Evolutionary conservation across 2,888 invertebrate genomes (phyloP), one percentile per base, ranked within the genome.

Genomic region (Lepidocyrtinus sp.): DNA sequence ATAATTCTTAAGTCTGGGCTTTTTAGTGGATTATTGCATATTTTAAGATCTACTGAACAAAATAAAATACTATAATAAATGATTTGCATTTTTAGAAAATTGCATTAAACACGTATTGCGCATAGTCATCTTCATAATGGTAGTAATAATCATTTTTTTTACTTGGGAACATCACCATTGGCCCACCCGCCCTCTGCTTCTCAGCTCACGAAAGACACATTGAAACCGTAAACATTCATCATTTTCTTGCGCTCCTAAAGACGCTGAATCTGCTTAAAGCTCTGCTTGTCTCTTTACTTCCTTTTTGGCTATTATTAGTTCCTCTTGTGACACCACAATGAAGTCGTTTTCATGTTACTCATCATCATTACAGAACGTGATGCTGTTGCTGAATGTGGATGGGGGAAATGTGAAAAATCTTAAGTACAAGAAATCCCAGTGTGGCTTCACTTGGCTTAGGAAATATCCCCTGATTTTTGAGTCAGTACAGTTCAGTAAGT

Each of bases 241-340:
- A 85, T 85, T 85, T 85, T 83, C 76, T 22, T 15, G n/a, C 27
- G 19, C 3, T 65, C 50, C 1, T 67, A 45, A 19, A 25, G 65
- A 70, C 64, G 64, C 25, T 61, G 71, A 27, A 25, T 64, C 19
- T 7, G 46, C n/a, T 62, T 12, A 12, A 36, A 5, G 12, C 5
- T 5, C 36, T 36, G 5, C 36, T 36, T 36, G 36, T 36, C 36
- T 36, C 36, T 36, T 36, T 36, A 36, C 36, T 36, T 36, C 36
- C 36, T 77, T 72, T 71, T 80, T 81, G 76, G 84, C 85, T 85
- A 85, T 85, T 85, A 84, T 85, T 85, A 85, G 85, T 83, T 75
- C 72, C 81, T 36, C 36, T 36, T 36, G 36, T 72, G 62, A 78
- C 71, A 79, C 74, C 55, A 74, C 50, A 55, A 21, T 62, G 61